Evolutionary conservation across 2,113 vertebrate genomes (phyloP), one percentile per base, ranked within the genome.

Genomic region (Scytalopus superciliaris): DNA sequence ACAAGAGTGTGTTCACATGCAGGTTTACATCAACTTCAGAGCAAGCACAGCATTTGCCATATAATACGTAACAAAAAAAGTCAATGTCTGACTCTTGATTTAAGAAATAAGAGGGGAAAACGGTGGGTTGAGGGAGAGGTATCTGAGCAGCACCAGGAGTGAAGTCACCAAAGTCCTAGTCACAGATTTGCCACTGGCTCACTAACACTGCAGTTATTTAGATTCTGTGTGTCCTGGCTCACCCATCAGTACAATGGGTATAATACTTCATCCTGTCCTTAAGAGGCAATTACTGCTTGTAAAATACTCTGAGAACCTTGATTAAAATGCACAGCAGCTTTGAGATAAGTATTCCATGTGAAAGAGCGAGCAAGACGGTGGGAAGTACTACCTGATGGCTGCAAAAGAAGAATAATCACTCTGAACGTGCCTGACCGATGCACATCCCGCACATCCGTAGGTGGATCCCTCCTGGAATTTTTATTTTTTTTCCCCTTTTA

Each of bases 211-310:
- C 74, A 94, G 74, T 94, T 83, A 94, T 81, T 96, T 77, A 93
- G 93, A 87, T 88, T 88, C 83, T 60, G 67, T 42, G 31, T 81
- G 92, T 79, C 94, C 93, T 70, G 75, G 90, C 85, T 97, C 93
- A 93, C 82, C 50, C 56, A 11, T 84, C 88, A 92, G 92, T 90
- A 96, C 94, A 95, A 96, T 88, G 87, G 94, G 72, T 89, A 93
- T 88, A 97, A 97, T 90, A 93, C 90, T 95, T 97, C 95, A 96
- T 94, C 90, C 93, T 93, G 93, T 96, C 92, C 83, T 86, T 92
- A 95, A 95, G 90, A 86, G 95, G 90, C 87, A 96, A 96, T 95
- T 95, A 95, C 80, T 92, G 79, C 80, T 93, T 94, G 85, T 90
- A 94, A 93, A 96, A 92, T 93, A 80, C 82, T 90, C 90, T 81